Base-by-base conservation (phyloP, 2,888 invertebrate species). In the Rhabditoides inermis region DNA sequence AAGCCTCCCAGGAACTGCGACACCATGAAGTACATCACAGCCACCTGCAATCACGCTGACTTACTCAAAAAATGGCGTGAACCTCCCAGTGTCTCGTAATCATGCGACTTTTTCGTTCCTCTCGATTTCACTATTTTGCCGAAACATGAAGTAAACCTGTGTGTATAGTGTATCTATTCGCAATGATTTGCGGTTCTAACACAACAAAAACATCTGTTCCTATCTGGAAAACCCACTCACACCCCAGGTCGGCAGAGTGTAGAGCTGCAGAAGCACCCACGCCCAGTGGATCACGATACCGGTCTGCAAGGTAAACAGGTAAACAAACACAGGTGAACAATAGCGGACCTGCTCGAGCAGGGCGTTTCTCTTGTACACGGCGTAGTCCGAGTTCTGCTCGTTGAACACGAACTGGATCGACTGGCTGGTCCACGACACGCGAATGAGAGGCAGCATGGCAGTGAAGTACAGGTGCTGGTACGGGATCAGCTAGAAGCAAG, bases 391-490 rank as follows among this genome's bases (percentile, higher is more conserved):
- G 45, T 54, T 59, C 46, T 66, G 61, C 2, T 57, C 60, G 25
- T 49, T 47, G 53, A 73, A 61, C 5, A 64, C 71, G 60, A 70
- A 72, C 27, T 61, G 54, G 22, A 74, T 47, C 15, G 69, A 69
- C 41, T 74, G 74, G n/a, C 55, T 42, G 3, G 61, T 60, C 74
- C 74, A 72, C n/a, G 66, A 66, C 47, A 70, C 52, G 12, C 74
- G 63, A 18, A 74, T 58, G 49, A 72, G 58, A 7, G 73, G 72
- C n/a, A 73, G 59, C 41, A 63, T 58, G 32, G 58, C 46, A 27
- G 73, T 72, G 63, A 65, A 73, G 53, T 73, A 73, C 28, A 73
- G 62, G 45, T 74, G 72, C 53, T 74, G 74, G 49, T 70, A 74
- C 32, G 74, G 74, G 40, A 74, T 54, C 45, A 74, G 51, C 51